A percentile compares a stretch with the other conserved stretches of the same genome.
Evolutionary conservation across 2,888 invertebrate genomes (phyloP).

Genomic region (Lasioglossum malachurum): DNA sequence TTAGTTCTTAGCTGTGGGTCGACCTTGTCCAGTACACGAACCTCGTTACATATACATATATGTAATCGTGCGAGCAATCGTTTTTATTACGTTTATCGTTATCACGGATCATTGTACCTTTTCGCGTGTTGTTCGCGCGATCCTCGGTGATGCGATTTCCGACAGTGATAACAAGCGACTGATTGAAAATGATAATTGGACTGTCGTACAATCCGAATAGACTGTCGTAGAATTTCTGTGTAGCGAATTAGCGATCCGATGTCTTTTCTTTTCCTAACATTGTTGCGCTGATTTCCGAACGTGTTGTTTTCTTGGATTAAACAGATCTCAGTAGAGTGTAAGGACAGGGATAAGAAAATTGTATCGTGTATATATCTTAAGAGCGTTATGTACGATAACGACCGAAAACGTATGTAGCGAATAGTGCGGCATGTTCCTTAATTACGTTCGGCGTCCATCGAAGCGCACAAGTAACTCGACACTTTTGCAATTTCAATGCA

Average conservation of each 20-base stretch:
- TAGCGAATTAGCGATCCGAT: neutral
- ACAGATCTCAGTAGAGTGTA: neutral
- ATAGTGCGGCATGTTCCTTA: constrained; percentile 50
- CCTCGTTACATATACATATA: too few relatives aligned
- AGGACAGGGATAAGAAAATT: constrained; percentile 22
- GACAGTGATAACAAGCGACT: constrained; percentile 38
- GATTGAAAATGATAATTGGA: constrained; percentile 25
- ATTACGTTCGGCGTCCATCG: constrained; percentile 17
- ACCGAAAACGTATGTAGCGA: constrained; percentile 7
- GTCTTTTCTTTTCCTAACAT: neutral
- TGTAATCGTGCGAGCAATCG: constrained; percentile 20
- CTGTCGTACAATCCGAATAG: constrained; percentile 9
- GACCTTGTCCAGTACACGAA: neutral
- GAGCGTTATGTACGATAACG: constrained; percentile 18
- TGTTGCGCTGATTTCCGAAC: neutral
- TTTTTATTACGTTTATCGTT: neutral
- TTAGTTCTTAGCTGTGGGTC: neutral
- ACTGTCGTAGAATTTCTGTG: constrained; percentile 27
- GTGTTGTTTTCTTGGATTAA: constrained; percentile 4
- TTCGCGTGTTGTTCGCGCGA: constrained; percentile 11
- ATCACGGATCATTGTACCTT: neutral
- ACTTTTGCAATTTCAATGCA: constrained; percentile 33
- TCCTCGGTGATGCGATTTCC: constrained; percentile 30
- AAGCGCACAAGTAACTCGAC: constrained; percentile 49
- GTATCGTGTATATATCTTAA: constrained; percentile 28